Conservation (phyloP, 2,113 vertebrate species). For the Hylia prasina region DNA sequence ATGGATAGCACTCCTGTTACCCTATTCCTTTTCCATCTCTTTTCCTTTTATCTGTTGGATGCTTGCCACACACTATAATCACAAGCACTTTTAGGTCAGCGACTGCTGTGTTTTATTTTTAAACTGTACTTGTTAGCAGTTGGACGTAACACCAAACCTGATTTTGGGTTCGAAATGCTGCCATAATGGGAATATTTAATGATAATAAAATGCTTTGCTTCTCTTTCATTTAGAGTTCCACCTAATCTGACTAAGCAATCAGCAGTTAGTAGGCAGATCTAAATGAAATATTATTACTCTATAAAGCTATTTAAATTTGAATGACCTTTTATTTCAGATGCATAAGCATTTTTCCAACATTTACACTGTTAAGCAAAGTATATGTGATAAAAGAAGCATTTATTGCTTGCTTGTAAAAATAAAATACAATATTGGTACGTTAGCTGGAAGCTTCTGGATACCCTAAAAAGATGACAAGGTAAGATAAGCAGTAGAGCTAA, state of each 20-base stretch:
- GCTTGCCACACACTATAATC: background rate
- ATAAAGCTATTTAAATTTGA: slow-evolving; percentile 16
- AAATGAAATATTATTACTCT: slow-evolving; percentile 25
- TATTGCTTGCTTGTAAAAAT: background rate
- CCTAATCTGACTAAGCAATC: slow-evolving; percentile 29
- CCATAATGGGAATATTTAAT: slow-evolving; percentile 3
- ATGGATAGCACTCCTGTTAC: background rate
- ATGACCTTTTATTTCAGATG: slow-evolving; percentile 31
- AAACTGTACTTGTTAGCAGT: slow-evolving; percentile 11
- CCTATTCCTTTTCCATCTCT: background rate
- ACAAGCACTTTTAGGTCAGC: slow-evolving; percentile 33
- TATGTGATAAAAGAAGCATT: slow-evolving; percentile 12
- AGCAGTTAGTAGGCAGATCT: background rate
- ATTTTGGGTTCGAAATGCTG: slow-evolving; percentile 13
- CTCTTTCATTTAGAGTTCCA: background rate
- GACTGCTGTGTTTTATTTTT: slow-evolving; percentile 43
- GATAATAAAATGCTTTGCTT: slow-evolving; percentile 12
- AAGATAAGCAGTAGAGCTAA: background rate
- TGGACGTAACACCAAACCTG: background rate
- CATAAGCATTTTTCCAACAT: slow-evolving; percentile 14
- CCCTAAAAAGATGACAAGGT: background rate
- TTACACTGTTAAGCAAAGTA: slow-evolving; percentile 1
- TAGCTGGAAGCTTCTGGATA: slow-evolving; percentile 2
- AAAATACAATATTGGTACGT: background rate
- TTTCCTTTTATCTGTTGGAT: slow-evolving; percentile 39